Percentiles rank a stretch among this genome's conserved stretches.
Evolutionary conservation across 2,797 vertebrate species (phyloP).

Genomic region (Taeniopygia guttata): DNA sequence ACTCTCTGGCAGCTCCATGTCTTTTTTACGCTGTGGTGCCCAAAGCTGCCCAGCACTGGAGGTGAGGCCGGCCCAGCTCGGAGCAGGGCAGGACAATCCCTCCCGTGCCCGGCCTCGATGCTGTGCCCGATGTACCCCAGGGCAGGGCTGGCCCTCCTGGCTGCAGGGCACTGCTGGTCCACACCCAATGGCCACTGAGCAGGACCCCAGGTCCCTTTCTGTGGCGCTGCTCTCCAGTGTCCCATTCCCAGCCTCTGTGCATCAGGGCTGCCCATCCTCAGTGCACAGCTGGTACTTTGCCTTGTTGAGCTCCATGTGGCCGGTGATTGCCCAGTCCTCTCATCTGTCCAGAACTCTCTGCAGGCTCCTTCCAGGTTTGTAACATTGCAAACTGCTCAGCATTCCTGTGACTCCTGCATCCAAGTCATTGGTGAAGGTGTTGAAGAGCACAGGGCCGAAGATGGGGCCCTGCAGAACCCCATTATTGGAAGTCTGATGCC

Average conservation of each 20-base stretch:
- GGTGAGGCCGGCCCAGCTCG: not conserved
- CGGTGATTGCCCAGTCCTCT: not conserved
- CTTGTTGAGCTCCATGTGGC: not conserved
- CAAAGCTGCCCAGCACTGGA: not conserved
- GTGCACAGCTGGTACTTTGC: not conserved
- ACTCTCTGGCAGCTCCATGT: not conserved
- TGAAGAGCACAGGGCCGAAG: not conserved
- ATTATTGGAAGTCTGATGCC: not conserved
- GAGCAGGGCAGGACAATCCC: not conserved
- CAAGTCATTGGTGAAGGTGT: not conserved
- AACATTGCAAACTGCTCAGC: not conserved
- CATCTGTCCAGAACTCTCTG: not conserved
- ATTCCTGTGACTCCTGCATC: not conserved
- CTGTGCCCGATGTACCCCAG: not conserved
- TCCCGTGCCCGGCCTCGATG: not conserved
- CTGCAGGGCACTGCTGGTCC: not conserved
- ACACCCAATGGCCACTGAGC: no score
- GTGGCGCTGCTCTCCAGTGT: no score
- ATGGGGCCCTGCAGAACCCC: not conserved
- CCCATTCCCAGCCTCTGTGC: not conserved
- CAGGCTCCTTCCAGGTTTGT: not conserved
- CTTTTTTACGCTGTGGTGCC: not conserved
- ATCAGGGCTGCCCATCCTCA: not conserved
- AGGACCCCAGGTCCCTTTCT: no score
- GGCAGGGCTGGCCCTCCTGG: not conserved